A percentile compares a stretch with the other conserved stretches of the same genome.
These are phyloP conservation scores for Pangasius larnaudii DNA, from an alignment of 2,797 vertebrate species.

Conservation along the genomic window DNA sequence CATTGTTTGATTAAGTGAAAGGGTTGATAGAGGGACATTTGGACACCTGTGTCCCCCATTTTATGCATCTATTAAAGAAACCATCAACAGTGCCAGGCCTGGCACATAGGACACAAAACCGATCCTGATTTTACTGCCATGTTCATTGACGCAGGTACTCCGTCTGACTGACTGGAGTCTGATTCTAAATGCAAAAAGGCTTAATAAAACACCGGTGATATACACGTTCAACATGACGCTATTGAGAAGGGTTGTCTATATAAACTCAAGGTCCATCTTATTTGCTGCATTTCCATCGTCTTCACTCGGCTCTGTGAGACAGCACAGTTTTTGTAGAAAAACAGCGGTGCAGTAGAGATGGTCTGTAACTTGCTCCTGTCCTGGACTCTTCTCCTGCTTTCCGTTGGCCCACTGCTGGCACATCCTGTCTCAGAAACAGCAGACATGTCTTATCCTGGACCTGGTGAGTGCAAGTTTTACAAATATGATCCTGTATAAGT, in stretches of 20 bases:
- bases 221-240: constrained; percentile 20
- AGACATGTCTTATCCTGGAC: constrained; percentile 74
- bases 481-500: not conserved
- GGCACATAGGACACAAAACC: constrained; percentile 55
- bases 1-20: constrained; percentile 14
- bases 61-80: constrained; percentile 70
- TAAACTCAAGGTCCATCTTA: constrained; percentile 33
- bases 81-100: constrained; percentile 65
- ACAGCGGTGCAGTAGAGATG: constrained; percentile 62
- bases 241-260: constrained; percentile 38
- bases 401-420: constrained; percentile 69
- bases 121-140: constrained; percentile 65
- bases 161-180: constrained; percentile 54
- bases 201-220: constrained; percentile 46
- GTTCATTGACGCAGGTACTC: constrained; percentile 67
- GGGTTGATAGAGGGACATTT: constrained; percentile 57
- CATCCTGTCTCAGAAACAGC: constrained; percentile 77
- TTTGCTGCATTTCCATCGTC: constrained; percentile 10
- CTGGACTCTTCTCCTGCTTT: constrained; percentile 72
- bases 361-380: constrained; percentile 71
- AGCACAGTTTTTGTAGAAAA: not conserved
- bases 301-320: not conserved
- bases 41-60: constrained; percentile 68
- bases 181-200: constrained; percentile 63
- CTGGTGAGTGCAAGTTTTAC: constrained; percentile 70